Percentiles rank a stretch among this genome's conserved stretches.
phyloP scores from a whole-genome alignment of 2,888 invertebrate species.

The Trachelus tabidus region DNA sequence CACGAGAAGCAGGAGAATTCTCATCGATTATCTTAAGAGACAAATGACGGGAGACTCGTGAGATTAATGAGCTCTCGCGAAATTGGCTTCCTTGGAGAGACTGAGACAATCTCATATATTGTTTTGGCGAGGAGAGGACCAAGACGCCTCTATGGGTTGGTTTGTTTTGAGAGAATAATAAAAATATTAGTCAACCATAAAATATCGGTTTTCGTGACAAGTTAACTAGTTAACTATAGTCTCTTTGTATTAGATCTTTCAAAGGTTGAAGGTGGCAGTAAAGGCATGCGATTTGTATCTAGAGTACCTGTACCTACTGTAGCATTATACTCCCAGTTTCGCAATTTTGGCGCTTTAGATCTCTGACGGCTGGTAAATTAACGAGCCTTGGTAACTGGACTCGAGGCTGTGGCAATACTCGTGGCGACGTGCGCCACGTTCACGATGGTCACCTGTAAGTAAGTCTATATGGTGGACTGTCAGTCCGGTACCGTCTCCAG shows the following conservation, averaged over 20 bases:
- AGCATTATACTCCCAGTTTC: slow-evolving; percentile 11
- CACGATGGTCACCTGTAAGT: slow-evolving; percentile 1
- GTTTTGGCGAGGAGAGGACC: neutral
- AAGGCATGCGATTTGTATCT: neutral
- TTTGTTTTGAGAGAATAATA: neutral
- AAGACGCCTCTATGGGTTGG: neutral
- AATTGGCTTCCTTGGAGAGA: slow-evolving; percentile 25
- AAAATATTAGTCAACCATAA: neutral
- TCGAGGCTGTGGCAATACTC: slow-evolving; percentile 1
- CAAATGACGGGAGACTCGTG: slow-evolving; percentile 48
- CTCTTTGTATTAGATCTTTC: neutral
- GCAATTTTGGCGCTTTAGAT: slow-evolving; percentile 16
- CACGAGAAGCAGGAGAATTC: slow-evolving; percentile 1
- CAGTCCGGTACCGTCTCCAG: slow-evolving; percentile 4
- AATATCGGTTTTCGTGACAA: neutral
- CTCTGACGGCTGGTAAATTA: slow-evolving; percentile 19
- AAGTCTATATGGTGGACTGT: neutral
- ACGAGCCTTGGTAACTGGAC: slow-evolving; percentile 4
- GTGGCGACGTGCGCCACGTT: neutral
- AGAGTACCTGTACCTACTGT: slow-evolving; percentile 1
- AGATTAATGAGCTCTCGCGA: slow-evolving; percentile 49
- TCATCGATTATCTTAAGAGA: slow-evolving; percentile 48
- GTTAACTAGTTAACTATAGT: too few relatives aligned
- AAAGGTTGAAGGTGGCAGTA: neutral
- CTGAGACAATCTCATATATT: neutral